Evolutionary conservation across 2,797 vertebrate species (phyloP).

Genomic region (Malurus leucopterus): DNA sequence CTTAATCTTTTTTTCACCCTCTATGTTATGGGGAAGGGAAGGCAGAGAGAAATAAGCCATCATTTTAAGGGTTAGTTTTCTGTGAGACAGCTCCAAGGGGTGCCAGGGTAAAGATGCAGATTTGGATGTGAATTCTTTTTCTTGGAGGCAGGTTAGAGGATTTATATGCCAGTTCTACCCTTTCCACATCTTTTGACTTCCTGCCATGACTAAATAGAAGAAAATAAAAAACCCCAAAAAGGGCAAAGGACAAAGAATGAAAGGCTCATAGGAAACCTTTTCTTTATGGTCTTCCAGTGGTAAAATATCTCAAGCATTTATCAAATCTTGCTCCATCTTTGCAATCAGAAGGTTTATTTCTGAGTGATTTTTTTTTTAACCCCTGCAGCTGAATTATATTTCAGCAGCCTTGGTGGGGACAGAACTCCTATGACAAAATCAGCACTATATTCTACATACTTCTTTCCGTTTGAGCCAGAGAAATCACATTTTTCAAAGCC

Average conservation of each 20-base stretch:
- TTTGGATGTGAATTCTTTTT: conserved; percentile 1
- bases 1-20: rapidly evolving
- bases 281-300: not conserved
- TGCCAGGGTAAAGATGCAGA: not conserved
- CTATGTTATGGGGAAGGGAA: not conserved
- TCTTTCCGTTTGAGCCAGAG: not conserved
- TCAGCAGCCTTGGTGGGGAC: not conserved
- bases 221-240: conserved; percentile 18
- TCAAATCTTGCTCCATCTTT: not conserved
- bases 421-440: not conserved
- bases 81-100: not conserved
- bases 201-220: not conserved
- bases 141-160: not conserved
- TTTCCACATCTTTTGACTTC: conserved; percentile 13
- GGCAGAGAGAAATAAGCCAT: not conserved
- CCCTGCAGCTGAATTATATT: not conserved
- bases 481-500: not conserved
- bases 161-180: not conserved
- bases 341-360: not conserved
- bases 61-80: not conserved
- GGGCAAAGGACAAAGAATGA: not conserved
- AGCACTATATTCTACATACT: not conserved
- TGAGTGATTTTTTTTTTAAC: not conserved
- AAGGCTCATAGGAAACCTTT: not conserved
- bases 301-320: conserved; percentile 14